Conservation (phyloP, 1,140 invertebrate genomes). For the Atta cephalotes region DNA sequence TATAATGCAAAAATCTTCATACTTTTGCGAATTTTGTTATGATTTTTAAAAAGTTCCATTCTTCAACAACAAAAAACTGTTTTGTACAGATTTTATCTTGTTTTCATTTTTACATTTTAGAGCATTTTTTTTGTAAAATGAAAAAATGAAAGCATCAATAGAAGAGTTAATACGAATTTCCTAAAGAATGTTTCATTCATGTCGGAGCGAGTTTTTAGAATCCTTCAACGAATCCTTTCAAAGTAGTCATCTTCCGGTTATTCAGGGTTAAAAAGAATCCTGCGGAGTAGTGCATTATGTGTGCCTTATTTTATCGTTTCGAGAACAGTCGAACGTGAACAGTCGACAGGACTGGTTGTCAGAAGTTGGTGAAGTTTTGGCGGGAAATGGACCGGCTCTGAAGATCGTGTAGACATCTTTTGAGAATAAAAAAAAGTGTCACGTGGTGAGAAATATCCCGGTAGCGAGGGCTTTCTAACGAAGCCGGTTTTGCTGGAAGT, state of each 20-base stretch:
- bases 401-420: neutral
- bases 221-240: neutral
- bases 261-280: neutral
- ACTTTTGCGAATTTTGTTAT: too few species aligned
- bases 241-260: neutral
- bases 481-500: constrained; percentile 57
- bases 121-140: too few species aligned
- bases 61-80: too few species aligned
- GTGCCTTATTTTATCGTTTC: neutral
- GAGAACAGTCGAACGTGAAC: neutral
- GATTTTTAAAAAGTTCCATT: too few species aligned
- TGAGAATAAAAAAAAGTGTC: constrained; percentile 51
- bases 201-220: neutral
- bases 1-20: too few species aligned
- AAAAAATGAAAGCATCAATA: neutral
- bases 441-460: constrained; percentile 53
- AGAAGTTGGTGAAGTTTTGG: constrained; percentile 46
- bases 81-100: too few species aligned
- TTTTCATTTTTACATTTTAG: neutral
- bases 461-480: constrained; percentile 17
- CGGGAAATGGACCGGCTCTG: constrained; percentile 37
- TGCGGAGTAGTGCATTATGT: neutral
- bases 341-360: neutral
- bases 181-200: neutral
- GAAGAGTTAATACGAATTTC: neutral